Percentiles rank a stretch among this genome's conserved stretches.
These are phyloP conservation scores for Kryptolebias ocellatus DNA, from an alignment of 2,797 vertebrate species.

Conservation along the genomic window DNA sequence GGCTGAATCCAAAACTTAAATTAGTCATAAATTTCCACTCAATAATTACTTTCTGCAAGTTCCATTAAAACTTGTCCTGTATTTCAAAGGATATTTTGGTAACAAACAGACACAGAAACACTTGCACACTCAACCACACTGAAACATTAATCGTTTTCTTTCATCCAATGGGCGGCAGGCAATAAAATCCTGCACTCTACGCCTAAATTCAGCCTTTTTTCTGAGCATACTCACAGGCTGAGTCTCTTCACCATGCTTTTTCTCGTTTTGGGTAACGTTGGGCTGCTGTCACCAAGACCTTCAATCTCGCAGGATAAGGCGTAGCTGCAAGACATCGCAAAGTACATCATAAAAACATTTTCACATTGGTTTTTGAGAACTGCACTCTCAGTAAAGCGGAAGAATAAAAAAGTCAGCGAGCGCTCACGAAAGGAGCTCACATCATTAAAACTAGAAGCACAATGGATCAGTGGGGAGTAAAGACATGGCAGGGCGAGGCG, in stretches of 20 bases:
- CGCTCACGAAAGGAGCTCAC: neutral
- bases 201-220: neutral
- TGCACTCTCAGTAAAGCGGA: conserved; percentile 7
- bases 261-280: conserved; percentile 88
- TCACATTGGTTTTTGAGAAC: neutral
- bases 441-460: conserved; percentile 28
- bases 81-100: no score
- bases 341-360: conserved; percentile 19
- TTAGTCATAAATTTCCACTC: no score
- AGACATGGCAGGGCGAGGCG: conserved; percentile 38
- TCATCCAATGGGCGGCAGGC: no score
- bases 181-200: no score
- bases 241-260: conserved; percentile 98
- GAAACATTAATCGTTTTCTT: no score
- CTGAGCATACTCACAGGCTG: conserved; percentile 88
- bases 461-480: conserved; percentile 49
- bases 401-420: conserved; percentile 6
- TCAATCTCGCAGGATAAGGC: conserved; percentile 89
- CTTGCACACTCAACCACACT: no score
- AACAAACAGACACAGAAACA: no score
- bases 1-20: no score
- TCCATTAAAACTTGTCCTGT: no score
- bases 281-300: conserved; percentile 84
- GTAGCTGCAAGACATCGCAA: conserved; percentile 80
- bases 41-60: no score